Evolutionary conservation across 2,888 invertebrate genomes (phyloP), one percentile per base, ranked within the genome.

Genomic region (Eupeodes luniger): DNA sequence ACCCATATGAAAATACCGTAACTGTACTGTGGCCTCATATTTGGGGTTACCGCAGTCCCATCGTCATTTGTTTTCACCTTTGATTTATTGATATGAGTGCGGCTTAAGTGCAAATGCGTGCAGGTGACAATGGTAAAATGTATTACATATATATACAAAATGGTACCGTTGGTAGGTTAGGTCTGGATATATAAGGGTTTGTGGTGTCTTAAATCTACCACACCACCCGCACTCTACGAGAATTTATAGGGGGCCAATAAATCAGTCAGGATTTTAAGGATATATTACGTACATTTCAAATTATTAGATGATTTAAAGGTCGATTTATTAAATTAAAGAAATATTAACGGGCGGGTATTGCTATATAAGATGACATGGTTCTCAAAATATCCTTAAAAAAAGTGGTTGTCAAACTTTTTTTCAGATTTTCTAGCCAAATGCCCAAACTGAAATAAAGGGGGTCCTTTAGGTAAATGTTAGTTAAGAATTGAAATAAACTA

Each of bases 41-140:
- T 84, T 81, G 83, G 57, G 83, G 75, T 76, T 74, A 80, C 76
- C 62, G 85, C 67, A 85, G 88, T 88, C 74, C 77, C 77, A 70
- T 69, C 72, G 81, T 70, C 85, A 81, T 85, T 85, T 85, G 85
- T 85, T 74, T 81, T 74, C 69, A 81, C 72, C 81, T 85, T 81
- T 88, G 88, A 88, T 88, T 88, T 85, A 88, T 88, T 88, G 85
- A 88, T 88, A 75, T 81, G 88, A 78, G 88, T 78, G 27, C 40
- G 85, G 72, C 80, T 87, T 80, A 84, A 76, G 75, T 84, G 81
- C 57, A 75, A 70, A 69, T 62, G 76, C 70, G 64, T 85, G 80
- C 87, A 84, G 87, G 87, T 87, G 87, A 80, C 87, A 87, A 80
- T 72, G 75, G 40, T 66, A 66, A 9, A 47, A 47, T 47, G 9